Base-by-base conservation (phyloP, 2,888 invertebrate genomes). In the Rhimphoctona megacephalus region DNA sequence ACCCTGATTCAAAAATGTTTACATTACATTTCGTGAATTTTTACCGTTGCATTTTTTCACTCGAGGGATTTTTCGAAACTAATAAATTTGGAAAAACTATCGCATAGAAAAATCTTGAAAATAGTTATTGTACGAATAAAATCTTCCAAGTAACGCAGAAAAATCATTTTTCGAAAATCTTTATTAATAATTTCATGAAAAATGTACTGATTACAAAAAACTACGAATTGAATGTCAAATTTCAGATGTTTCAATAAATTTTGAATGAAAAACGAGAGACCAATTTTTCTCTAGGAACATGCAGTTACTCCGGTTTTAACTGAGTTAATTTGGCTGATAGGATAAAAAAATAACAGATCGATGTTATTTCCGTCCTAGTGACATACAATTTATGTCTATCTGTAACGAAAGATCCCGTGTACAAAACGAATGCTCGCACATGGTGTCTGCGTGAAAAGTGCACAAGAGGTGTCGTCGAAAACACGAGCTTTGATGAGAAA, bases 401-500 rank as follows among this genome's bases (percentile, higher is more conserved):
- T n/a, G 46, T 73, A 43, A 81, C 49, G 52, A 25, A 81, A 64
- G 19, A 52, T 39, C n/a, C 64, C 54, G 22, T 30, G 22, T 36
- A 17, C 30, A 36, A 36, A 17, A 11, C 36, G 46, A 22, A 43
- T 54, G 14, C 43, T 19, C 30, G 22, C 9, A 33, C 52, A 14
- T 74, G 46, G 66, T 52, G 73, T 66, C 64, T 81, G 66, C 64
- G 81, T 66, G 49, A 19, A 74, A 36, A 74, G 52, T 74, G 30
- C 54, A 70, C 74, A 52, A 54, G 77, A 78, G 78, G 54, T 81
- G 86, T 84, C 81, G 86, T 81, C 73, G 52, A 25, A 39, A 30
- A 19, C n/a, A 30, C 30, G 46, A 64, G 69, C 81, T 81, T 79
- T 70, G 54, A 78, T 43, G 73, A 81, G 77, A 81, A 85, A 83